These are phyloP conservation scores for Eulithis prunata DNA, from an alignment of 2,888 invertebrate species.

Conservation along the genomic window DNA sequence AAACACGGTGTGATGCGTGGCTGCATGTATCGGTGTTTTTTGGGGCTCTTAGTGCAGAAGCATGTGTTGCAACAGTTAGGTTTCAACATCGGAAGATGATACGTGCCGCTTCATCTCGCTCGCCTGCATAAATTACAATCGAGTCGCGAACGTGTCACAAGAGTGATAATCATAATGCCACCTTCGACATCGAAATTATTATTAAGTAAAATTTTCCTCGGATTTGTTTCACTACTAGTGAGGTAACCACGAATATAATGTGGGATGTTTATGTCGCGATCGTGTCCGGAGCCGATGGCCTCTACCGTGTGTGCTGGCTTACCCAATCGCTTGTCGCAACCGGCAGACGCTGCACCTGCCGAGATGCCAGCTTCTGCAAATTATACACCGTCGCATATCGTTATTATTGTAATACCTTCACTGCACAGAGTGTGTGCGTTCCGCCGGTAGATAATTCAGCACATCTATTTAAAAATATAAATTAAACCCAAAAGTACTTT, in stretches of 20 bases:
- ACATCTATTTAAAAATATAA: background rate
- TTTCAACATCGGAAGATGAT: conserved; percentile 61
- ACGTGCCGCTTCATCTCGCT: conserved; percentile 51
- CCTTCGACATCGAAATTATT: conserved; percentile 53
- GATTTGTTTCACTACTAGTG: conserved; percentile 72
- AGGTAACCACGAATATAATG: conserved; percentile 73
- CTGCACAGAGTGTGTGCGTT: conserved; percentile 9
- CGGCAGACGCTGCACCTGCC: conserved; percentile 78
- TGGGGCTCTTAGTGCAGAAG: conserved; percentile 44
- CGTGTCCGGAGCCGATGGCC: conserved; percentile 74
- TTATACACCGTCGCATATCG: conserved; percentile 58
- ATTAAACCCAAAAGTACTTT: conserved; percentile 45
- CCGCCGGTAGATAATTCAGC: conserved; percentile 14
- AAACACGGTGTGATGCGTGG: conserved; percentile 31
- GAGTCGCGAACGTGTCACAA: conserved; percentile 49
- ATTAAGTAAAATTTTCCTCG: conserved; percentile 67
- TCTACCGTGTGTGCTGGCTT: conserved; percentile 65
- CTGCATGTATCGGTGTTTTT: conserved; percentile 33
- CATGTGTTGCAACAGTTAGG: conserved; percentile 62
- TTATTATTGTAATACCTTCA: conserved; percentile 30
- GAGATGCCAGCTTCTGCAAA: conserved; percentile 75
- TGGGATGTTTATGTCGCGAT: conserved; percentile 77
- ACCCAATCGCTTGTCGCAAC: conserved; percentile 80
- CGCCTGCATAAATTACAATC: conserved; percentile 55
- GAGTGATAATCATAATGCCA: conserved; percentile 48